Conservation (phyloP, 2,888 invertebrate genomes). For the Xestia sexstrigata region DNA sequence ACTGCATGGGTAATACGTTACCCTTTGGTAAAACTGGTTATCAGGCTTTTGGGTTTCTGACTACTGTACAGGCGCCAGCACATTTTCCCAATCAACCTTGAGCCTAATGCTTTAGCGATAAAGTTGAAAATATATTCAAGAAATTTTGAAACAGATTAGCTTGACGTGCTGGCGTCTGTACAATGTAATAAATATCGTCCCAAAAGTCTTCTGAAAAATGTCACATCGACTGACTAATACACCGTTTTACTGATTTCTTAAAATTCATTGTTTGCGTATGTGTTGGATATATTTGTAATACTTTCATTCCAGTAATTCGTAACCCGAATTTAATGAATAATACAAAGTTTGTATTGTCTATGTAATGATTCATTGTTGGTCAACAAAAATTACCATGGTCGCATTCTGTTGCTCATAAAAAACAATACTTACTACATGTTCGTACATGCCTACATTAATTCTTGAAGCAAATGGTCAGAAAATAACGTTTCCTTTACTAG, state of each 20-base stretch:
- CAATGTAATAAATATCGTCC: background rate
- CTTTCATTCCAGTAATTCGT: constrained; percentile 17
- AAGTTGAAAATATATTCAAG: too few relatives aligned
- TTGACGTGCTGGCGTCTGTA: background rate
- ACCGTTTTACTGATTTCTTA: background rate
- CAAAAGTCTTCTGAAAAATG: background rate
- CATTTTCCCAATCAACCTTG: too few relatives aligned
- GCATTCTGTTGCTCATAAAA: background rate
- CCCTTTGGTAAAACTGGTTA: background rate
- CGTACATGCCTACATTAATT: background rate
- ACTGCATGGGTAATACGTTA: background rate
- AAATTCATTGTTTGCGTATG: constrained; percentile 13
- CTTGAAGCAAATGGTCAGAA: background rate
- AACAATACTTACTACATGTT: background rate
- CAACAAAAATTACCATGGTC: constrained; percentile 12
- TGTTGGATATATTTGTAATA: constrained; percentile 4
- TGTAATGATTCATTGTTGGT: constrained; percentile 20
- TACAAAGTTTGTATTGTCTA: background rate
- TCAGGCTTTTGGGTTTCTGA: background rate
- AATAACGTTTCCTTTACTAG: background rate
- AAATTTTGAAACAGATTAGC: too few relatives aligned
- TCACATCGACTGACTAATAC: too few relatives aligned
- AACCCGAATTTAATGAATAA: background rate
- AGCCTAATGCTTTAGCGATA: too few relatives aligned
- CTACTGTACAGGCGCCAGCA: background rate